Evolutionary conservation across 2,797 vertebrate genomes (phyloP), one percentile per base, ranked within the genome.

Genomic region (Mormyrops attenuatus): DNA sequence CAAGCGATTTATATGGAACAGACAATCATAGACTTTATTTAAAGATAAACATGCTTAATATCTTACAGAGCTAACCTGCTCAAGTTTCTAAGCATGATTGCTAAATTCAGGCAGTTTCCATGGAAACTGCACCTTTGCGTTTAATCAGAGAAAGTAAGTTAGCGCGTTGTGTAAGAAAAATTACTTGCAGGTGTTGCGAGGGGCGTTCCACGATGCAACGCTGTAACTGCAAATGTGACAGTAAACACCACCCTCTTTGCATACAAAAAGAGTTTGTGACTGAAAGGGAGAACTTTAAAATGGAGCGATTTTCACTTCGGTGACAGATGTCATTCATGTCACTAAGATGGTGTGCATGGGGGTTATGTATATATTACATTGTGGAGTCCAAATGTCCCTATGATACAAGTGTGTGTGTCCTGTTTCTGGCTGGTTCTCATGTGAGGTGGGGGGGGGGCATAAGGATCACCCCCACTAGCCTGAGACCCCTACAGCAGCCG

Each of bases 21-120:
- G 13, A 17, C 15, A 60, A 55, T 44, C 17, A 60, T 4, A 26
- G 52, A 20, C 50, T 57, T 87, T 34, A 38, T 73, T 73, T 87
- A 55, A 87, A 87, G 53, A 41, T 38, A 60, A 17, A 86, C 26
- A 30, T 86, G 30, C 85, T n/a, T 87, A 20, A 55, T 55, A 87
- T 57, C 50, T 38, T 57, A 38, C 30, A 87, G 52, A 38, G 57
- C 26, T 87, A 52, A 41, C 52, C 85, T 57, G 85, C 85, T 44
- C 85, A 38, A 13, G 85, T 57, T 87, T 38, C 85, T 87, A 87
- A 38, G n/a, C 38, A 44, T 80, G 11, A 52, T 52, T 86, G 84
- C 47, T 87, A 55, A 60, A 20, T 55, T 87, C 85, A 87, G 85
- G 53, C 11, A 38, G 85, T 87, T 44, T 87, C 85, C 85, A 87